A percentile compares a stretch with the other conserved stretches of the same genome.
These are phyloP conservation scores for Tetragonula carbonaria DNA, from an alignment of 2,888 invertebrate species.

Conservation along the genomic window DNA sequence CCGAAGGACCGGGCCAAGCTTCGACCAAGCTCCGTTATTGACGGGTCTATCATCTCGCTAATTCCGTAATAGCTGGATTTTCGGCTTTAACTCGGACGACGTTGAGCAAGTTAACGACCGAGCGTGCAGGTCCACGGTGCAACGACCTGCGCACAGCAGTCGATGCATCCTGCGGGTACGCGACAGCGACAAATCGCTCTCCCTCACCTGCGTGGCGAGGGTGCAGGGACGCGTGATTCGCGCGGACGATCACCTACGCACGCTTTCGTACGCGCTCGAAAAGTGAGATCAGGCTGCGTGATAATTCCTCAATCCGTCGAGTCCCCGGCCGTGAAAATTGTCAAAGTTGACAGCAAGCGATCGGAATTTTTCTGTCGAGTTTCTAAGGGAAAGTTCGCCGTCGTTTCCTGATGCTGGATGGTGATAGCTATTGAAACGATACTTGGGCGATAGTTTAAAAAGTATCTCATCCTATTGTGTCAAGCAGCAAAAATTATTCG, in stretches of 20 bases:
- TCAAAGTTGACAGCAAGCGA: too few species aligned
- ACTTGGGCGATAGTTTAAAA: too few species aligned
- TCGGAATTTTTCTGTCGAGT: too few species aligned
- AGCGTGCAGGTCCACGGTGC: constrained; percentile 50
- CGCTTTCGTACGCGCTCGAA: too few species aligned
- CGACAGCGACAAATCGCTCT: constrained; percentile 50
- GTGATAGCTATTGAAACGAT: too few species aligned
- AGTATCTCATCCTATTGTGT: too few species aligned
- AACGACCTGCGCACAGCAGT: constrained; percentile 61
- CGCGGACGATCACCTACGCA: constrained; percentile 7
- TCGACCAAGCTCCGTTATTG: constrained; percentile 75
- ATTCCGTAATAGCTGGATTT: constrained; percentile 81
- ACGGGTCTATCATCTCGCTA: constrained; percentile 82
- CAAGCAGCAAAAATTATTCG: too few species aligned
- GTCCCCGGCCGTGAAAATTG: too few species aligned
- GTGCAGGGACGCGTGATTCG: constrained; percentile 22
- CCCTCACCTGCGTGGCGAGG: background rate
- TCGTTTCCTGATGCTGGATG: too few species aligned
- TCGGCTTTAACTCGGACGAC: constrained; percentile 69
- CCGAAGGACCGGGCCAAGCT: constrained; percentile 63
- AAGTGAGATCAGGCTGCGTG: too few species aligned
- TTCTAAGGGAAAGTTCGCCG: too few species aligned
- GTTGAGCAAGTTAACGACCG: constrained; percentile 75
- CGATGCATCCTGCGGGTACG: constrained; percentile 48
- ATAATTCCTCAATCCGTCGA: too few species aligned